These are phyloP conservation scores for Epinotia brunnichana DNA, from an alignment of 2,888 invertebrate species.

Conservation along the genomic window DNA sequence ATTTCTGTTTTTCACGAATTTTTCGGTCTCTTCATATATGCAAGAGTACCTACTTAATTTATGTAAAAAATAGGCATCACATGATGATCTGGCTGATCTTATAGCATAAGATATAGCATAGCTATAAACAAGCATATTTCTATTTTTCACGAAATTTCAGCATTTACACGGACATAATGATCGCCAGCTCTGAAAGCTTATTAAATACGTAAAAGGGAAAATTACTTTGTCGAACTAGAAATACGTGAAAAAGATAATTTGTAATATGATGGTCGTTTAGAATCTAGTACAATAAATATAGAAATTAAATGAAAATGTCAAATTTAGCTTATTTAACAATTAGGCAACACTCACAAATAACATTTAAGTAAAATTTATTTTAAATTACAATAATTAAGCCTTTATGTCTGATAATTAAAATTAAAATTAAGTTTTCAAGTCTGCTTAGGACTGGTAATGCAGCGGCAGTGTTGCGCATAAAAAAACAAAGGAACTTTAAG, in stretches of 20 bases:
- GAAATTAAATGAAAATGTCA: constrained; percentile 36
- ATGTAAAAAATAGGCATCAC: not conserved
- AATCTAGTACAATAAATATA: not conserved
- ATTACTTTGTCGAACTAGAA: not conserved
- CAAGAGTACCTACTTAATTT: not conserved
- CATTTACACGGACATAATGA: not conserved
- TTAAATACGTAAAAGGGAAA: not conserved
- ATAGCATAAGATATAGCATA: too few relatives aligned
- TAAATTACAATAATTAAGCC: constrained; percentile 6
- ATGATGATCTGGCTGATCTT: not conserved
- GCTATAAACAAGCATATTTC: not conserved
- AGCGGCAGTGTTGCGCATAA: constrained; percentile 34
- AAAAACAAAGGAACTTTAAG: constrained; percentile 17
- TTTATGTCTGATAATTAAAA: constrained; percentile 4
- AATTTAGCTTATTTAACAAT: constrained; percentile 50
- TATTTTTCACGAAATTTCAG: not conserved
- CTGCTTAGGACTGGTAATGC: not conserved
- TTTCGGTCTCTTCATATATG: not conserved
- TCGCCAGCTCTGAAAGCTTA: not conserved
- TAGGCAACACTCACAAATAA: constrained; percentile 56
- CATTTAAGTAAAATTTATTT: constrained; percentile 49
- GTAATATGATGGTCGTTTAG: not conserved
- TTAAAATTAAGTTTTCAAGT: not conserved
- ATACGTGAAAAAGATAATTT: not conserved
- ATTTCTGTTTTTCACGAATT: not conserved